These are phyloP conservation scores for Gadopsis marmoratus DNA, from an alignment of 2,797 vertebrate species.

Conservation along the genomic window DNA sequence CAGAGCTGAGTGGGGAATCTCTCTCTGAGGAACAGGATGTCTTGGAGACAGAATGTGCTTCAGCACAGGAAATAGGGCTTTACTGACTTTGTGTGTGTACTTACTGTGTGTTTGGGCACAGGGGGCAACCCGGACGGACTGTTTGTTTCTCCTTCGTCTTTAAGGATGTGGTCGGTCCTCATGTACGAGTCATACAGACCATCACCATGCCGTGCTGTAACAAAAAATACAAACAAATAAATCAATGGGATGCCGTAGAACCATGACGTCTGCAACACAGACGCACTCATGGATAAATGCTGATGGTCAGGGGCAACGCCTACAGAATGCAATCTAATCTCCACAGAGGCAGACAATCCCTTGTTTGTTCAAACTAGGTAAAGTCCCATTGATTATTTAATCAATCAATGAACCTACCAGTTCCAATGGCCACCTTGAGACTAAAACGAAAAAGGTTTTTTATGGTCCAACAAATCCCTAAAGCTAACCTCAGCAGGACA, in stretches of 20 bases:
- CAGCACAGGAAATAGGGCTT: conserved; percentile 68
- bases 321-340: conserved; percentile 46
- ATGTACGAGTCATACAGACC: conserved; percentile 96
- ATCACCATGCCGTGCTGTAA: conserved; percentile 91
- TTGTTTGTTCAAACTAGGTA: conserved; percentile 29
- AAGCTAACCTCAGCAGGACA: conserved; percentile 23
- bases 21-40: conserved; percentile 70
- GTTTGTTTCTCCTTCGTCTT: conserved; percentile 88
- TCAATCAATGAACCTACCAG: conserved; percentile 18
- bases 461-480: conserved; percentile 3
- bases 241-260: conserved; percentile 11
- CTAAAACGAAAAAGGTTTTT: conserved; percentile 14
- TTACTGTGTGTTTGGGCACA: conserved; percentile 92
- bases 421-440: conserved; percentile 14
- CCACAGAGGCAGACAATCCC: neutral
- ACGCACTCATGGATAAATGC: conserved; percentile 10
- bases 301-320: conserved; percentile 3
- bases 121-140: conserved; percentile 89
- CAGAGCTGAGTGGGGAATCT: conserved; percentile 41
- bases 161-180: conserved; percentile 95
- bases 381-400: conserved; percentile 56
- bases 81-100: conserved; percentile 67
- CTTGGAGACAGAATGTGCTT: conserved; percentile 54
- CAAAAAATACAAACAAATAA: conserved; percentile 35
- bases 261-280: conserved; percentile 28